Percentiles rank a stretch among this genome's conserved stretches.
phyloP scores from a whole-genome alignment of 2,113 vertebrate genomes.

The Brachyhypopomus gauderio region DNA sequence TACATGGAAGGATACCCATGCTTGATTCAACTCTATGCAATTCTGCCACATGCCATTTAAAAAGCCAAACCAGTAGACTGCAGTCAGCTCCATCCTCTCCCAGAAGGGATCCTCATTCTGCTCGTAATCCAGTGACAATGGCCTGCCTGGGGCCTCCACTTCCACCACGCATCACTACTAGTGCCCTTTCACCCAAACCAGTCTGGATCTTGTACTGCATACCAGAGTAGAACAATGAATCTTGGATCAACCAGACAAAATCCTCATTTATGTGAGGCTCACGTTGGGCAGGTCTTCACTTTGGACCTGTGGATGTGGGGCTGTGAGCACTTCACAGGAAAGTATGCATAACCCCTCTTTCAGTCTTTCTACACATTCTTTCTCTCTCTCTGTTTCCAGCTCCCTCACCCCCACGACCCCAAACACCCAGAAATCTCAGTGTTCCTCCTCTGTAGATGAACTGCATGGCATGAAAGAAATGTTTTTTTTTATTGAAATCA shows the following conservation, averaged over 20 bases:
- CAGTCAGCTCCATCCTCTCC: constrained; percentile 22
- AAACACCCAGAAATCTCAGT: constrained; percentile 55
- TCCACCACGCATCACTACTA: too few species aligned
- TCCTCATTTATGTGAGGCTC: neutral
- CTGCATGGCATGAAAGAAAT: constrained; percentile 76
- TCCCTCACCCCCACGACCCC: neutral
- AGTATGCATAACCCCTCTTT: constrained; percentile 47
- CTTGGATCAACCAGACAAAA: neutral
- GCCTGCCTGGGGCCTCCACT: neutral
- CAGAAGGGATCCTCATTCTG: neutral
- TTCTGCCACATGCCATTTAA: constrained; percentile 42
- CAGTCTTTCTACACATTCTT: constrained; percentile 52
- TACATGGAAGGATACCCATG: constrained; percentile 43
- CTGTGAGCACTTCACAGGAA: constrained; percentile 18
- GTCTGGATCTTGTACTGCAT: constrained; percentile 7
- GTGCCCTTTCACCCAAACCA: neutral
- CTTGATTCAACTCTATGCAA: constrained; percentile 54
- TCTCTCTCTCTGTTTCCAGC: constrained; percentile 44
- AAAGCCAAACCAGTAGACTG: constrained; percentile 5
- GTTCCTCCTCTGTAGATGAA: constrained; percentile 64
- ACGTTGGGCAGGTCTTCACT: neutral
- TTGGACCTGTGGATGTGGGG: constrained; percentile 23
- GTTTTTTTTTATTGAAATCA: constrained; percentile 3
- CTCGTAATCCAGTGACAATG: neutral
- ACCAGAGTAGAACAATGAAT: neutral